Percentiles rank a stretch among this genome's conserved stretches.
Evolutionary conservation across 2,888 invertebrate species (phyloP).

Genomic region (Pandemis cinnamomeana): DNA sequence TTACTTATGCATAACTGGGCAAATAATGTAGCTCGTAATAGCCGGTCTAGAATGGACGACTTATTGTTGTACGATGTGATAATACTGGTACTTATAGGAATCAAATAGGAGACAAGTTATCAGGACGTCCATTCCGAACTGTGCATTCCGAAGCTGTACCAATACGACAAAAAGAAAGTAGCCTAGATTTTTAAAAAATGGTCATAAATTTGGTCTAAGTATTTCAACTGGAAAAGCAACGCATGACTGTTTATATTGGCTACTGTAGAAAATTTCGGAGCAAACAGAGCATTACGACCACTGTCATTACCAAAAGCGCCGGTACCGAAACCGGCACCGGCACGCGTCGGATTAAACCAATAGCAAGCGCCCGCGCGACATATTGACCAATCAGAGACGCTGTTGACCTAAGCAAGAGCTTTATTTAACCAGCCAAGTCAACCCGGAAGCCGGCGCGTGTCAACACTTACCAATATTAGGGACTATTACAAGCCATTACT

Average conservation of each 20-base stretch:
- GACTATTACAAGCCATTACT: slow-evolving; percentile 37
- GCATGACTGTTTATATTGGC: slow-evolving; percentile 9
- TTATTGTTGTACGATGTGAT: too few species aligned
- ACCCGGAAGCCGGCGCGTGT: slow-evolving; percentile 37
- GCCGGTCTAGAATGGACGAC: too few species aligned
- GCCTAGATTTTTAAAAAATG: neutral
- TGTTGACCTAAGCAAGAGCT: slow-evolving; percentile 43
- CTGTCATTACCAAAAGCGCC: slow-evolving; percentile 7
- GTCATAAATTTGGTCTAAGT: neutral
- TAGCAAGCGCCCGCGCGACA: slow-evolving; percentile 6
- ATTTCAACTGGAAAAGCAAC: slow-evolving; percentile 13
- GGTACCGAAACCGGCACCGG: slow-evolving; percentile 25
- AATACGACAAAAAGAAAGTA: too few species aligned
- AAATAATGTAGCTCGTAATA: too few species aligned
- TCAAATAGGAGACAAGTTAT: too few species aligned
- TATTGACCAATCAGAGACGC: slow-evolving; percentile 27
- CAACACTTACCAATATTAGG: slow-evolving; percentile 36
- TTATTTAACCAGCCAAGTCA: slow-evolving; percentile 31
- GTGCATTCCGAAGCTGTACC: too few species aligned
- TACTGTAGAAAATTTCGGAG: slow-evolving; percentile 16
- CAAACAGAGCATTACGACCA: slow-evolving; percentile 32
- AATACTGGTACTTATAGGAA: too few species aligned
- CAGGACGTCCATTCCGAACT: too few species aligned
- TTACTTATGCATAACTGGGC: too few species aligned
- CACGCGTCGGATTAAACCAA: slow-evolving; percentile 11